phyloP scores from a whole-genome alignment of 2,888 invertebrate species.

The Pollenia griseotomentosa region DNA sequence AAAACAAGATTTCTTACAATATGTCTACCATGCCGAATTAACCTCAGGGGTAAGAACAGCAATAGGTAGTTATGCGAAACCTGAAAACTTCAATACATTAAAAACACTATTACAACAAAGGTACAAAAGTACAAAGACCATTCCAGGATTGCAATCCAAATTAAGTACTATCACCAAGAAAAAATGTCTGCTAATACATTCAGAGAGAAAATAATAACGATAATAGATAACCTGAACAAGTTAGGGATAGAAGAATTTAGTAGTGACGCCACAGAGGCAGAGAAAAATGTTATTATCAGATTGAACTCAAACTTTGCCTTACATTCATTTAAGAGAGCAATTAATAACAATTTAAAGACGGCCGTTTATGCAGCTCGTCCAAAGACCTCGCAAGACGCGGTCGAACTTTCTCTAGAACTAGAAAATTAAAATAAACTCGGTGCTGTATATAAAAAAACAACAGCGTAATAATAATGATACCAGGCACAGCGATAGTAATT shows the following conservation, averaged over 20 bases:
- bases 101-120: too few relatives aligned
- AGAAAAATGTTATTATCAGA: background rate
- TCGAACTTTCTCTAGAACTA: background rate
- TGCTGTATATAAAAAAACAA: background rate
- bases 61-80: too few relatives aligned
- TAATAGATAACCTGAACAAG: slow-evolving; percentile 18
- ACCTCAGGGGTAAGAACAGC: too few relatives aligned
- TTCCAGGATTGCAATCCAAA: too few relatives aligned
- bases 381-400: background rate
- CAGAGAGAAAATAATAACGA: too few relatives aligned
- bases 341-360: slow-evolving; percentile 4
- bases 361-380: slow-evolving; percentile 4
- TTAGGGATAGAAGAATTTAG: background rate
- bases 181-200: too few relatives aligned
- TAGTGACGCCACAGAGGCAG: background rate
- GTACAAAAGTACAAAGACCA: too few relatives aligned
- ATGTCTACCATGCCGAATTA: too few relatives aligned
- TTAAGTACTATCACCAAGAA: too few relatives aligned
- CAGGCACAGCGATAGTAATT: background rate
- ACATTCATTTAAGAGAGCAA: slow-evolving; percentile 2
- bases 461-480: background rate
- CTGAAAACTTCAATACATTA: too few relatives aligned
- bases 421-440: background rate
- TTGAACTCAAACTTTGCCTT: background rate
- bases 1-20: too few relatives aligned